A percentile compares a stretch with the other conserved stretches of the same genome.
These are phyloP conservation scores for Aptenodytes patagonicus DNA, from an alignment of 2,113 vertebrate species.

Conservation along the genomic window DNA sequence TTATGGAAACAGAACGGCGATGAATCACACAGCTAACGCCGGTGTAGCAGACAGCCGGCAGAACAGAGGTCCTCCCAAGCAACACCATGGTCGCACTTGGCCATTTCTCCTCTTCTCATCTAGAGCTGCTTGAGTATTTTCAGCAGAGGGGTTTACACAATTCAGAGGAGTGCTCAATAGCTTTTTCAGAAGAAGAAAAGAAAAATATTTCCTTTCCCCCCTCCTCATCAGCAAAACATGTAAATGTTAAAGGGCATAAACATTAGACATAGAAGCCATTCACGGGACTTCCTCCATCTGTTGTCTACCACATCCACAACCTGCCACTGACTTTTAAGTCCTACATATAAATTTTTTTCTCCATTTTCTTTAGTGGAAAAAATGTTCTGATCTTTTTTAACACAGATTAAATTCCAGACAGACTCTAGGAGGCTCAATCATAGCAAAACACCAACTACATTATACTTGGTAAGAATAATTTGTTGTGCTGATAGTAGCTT, in stretches of 20 bases:
- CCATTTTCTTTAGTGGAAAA: not conserved
- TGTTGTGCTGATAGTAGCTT: constrained; percentile 48
- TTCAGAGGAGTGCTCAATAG: not conserved
- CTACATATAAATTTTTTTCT: not conserved
- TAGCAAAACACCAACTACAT: not conserved
- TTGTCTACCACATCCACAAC: not conserved
- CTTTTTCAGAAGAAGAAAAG: not conserved
- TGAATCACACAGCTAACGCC: not conserved
- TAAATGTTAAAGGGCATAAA: not conserved
- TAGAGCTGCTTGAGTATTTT: accelerated
- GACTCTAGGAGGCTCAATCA: not conserved
- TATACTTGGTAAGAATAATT: not conserved
- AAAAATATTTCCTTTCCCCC: not conserved
- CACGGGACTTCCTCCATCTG: not conserved
- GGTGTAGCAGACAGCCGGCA: accelerated
- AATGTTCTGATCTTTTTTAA: not conserved
- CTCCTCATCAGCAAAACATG: not conserved
- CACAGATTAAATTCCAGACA: constrained; percentile 9
- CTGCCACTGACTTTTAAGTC: not conserved
- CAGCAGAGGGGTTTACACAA: not conserved
- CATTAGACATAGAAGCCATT: accelerated
- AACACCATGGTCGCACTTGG: accelerated
- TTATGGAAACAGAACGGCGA: not conserved
- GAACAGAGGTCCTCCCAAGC: not conserved
- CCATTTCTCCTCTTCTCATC: not conserved